Conservation (phyloP, 2,888 invertebrate genomes). For the Clepsis dumicolana region DNA sequence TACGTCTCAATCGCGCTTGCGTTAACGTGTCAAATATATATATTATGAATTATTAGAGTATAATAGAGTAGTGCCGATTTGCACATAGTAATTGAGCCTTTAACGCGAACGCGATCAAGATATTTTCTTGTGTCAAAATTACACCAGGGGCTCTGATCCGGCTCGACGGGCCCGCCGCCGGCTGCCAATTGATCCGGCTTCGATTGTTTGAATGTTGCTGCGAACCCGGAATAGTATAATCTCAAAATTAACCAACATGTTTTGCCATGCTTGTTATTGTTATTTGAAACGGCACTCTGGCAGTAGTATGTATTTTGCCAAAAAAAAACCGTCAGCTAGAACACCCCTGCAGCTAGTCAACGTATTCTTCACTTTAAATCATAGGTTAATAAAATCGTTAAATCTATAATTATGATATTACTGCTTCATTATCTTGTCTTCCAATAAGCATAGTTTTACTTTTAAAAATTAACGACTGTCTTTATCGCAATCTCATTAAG, state of each 20-base stretch:
- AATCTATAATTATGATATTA: conserved; percentile 12
- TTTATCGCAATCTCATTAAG: conserved; percentile 45
- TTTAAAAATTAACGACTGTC: conserved; percentile 29
- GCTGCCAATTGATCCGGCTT: background rate
- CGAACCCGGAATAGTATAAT: background rate
- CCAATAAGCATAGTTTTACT: conserved; percentile 45
- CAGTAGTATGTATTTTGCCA: background rate
- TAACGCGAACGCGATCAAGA: too few species aligned
- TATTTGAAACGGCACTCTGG: background rate
- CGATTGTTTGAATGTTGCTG: background rate
- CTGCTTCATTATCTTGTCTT: conserved; percentile 48
- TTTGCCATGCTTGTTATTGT: background rate
- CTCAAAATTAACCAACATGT: background rate
- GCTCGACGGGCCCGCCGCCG: background rate
- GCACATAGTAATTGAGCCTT: too few species aligned
- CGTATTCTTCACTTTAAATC: background rate
- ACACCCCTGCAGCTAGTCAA: background rate
- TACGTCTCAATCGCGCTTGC: too few species aligned
- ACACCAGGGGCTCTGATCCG: too few species aligned
- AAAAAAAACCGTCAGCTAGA: background rate
- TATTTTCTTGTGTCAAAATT: too few species aligned
- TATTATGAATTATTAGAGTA: too few species aligned
- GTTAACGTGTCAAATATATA: too few species aligned
- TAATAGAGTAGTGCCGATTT: too few species aligned
- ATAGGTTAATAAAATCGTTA: background rate